Conservation (phyloP, 2,797 vertebrate species). For the Darevskia nairensis region DNA sequence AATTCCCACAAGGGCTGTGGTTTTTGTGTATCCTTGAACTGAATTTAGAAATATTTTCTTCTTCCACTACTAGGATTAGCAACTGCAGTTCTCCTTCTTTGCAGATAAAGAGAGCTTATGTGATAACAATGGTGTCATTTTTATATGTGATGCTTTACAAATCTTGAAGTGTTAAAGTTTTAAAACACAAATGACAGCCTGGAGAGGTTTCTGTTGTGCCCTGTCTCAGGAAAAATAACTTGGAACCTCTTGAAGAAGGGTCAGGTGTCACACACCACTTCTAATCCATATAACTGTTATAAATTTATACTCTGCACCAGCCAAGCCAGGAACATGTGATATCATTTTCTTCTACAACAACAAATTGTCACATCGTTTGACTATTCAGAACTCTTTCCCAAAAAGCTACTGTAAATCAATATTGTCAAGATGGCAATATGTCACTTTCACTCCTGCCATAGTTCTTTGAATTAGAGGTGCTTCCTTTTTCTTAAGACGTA, state of each 20-base stretch:
- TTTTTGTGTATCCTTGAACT: no score
- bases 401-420: neutral
- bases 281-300: neutral
- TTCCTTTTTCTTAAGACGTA: constrained; percentile 8
- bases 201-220: neutral
- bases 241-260: neutral
- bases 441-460: constrained; percentile 7
- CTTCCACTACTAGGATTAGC: neutral
- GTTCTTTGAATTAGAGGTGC: neutral
- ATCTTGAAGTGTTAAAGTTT: neutral
- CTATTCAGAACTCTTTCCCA: neutral
- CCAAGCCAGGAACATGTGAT: neutral
- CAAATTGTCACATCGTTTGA: neutral
- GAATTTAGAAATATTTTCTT: neutral
- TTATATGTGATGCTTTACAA: neutral
- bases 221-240: neutral
- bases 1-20: neutral
- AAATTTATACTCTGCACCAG: neutral
- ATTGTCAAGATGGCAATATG: neutral
- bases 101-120: neutral
- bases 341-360: neutral
- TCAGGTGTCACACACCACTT: neutral
- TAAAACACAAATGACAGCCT: neutral
- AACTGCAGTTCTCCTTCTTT: neutral
- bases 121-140: neutral